These are phyloP conservation scores for Aphis craccivora DNA, from an alignment of 1,140 invertebrate genomes.

Conservation along the genomic window DNA sequence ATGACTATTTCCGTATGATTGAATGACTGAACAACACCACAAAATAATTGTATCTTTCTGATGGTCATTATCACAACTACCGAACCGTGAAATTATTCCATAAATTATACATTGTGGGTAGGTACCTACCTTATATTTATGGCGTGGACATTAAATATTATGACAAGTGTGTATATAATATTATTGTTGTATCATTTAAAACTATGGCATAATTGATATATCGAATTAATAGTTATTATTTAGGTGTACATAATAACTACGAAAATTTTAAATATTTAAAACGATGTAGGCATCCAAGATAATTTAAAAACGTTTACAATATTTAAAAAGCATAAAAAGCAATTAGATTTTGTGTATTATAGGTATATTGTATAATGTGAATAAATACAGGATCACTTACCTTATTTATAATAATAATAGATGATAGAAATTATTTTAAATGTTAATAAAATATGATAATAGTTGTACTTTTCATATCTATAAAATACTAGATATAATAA, in stretches of 20 bases:
- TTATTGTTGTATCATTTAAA: neutral
- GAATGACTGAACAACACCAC: neutral
- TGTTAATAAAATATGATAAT: neutral
- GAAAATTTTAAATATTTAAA: neutral
- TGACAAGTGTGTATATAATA: neutral
- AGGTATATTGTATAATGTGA: neutral
- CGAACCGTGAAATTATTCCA: constrained; percentile 22
- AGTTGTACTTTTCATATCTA: neutral
- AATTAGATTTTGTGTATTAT: neutral
- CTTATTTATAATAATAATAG: neutral
- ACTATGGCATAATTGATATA: neutral
- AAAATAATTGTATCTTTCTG: neutral
- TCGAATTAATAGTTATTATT: neutral
- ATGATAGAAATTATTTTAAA: neutral
- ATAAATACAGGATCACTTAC: neutral
- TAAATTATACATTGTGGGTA: neutral
- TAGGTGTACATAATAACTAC: neutral
- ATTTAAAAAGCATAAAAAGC: neutral
- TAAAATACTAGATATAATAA: neutral
- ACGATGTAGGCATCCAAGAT: neutral
- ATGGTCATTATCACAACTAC: neutral
- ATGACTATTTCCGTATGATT: constrained; percentile 9
- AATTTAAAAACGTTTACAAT: neutral
- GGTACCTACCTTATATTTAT: neutral
- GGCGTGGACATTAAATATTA: neutral